Percentiles rank a stretch among this genome's conserved stretches.
These are phyloP conservation scores for Plumapathes pennacea DNA, from an alignment of 92 coral and sea anemone species.

Conservation along the genomic window DNA sequence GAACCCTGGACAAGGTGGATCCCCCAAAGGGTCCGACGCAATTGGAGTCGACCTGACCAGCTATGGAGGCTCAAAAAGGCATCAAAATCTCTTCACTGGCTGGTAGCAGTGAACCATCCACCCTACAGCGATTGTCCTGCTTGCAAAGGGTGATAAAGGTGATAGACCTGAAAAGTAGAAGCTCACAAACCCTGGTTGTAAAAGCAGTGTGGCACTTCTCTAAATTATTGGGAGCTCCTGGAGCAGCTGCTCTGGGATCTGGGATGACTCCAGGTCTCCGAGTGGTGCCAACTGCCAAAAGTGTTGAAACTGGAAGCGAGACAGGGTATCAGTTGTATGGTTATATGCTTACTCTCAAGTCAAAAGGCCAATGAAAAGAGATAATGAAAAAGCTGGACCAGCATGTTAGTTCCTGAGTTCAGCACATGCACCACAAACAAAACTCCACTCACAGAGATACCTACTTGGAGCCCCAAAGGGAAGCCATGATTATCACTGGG, in stretches of 20 bases:
- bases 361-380: not conserved
- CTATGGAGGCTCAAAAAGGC: no score
- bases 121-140: not conserved
- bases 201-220: not conserved
- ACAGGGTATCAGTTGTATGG: not conserved
- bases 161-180: not conserved
- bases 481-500: no score
- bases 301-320: not conserved
- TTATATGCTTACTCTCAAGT: not conserved
- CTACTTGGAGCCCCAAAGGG: no score
- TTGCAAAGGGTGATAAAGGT: no score
- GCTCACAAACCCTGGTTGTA: not conserved
- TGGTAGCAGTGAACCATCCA: constrained; percentile 1
- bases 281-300: not conserved
- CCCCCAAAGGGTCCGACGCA: no score
- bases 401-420: constrained; percentile 1
- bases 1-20: no score
- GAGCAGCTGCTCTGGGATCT: not conserved
- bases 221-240: not conserved
- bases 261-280: not conserved
- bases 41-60: no score
- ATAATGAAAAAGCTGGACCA: not conserved
- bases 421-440: constrained; percentile 3
- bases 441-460: constrained; percentile 15
- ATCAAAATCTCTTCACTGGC: not conserved